Percentiles rank a stretch among this genome's conserved stretches.
Evolutionary conservation across 2,797 vertebrate genomes (phyloP).

Genomic region (Oreochromis mossambicus): DNA sequence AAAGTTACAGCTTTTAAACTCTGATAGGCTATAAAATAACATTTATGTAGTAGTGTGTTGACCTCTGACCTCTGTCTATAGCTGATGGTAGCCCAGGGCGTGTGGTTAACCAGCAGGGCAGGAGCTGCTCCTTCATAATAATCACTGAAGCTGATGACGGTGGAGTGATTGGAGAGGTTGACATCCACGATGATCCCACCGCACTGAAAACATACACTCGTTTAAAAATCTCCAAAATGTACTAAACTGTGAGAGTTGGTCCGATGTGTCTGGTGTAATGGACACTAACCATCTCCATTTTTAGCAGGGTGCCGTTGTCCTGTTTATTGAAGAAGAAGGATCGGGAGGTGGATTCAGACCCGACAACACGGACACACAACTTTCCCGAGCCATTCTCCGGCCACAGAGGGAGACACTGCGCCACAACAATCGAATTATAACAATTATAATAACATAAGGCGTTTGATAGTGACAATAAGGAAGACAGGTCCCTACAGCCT

Average conservation of each 20-base stretch:
- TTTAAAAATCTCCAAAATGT: neutral
- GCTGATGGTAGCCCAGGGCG: slow-evolving; percentile 75
- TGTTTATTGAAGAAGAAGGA: slow-evolving; percentile 86
- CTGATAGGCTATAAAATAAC: neutral
- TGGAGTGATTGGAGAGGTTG: slow-evolving; percentile 85
- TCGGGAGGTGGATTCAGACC: slow-evolving; percentile 81
- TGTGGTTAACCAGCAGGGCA: slow-evolving; percentile 91
- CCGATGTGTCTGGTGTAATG: neutral
- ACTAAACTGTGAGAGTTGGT: neutral
- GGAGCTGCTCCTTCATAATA: slow-evolving; percentile 93
- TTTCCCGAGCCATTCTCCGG: slow-evolving; percentile 83
- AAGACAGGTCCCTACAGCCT: rapidly evolving
- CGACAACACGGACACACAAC: slow-evolving; percentile 86
- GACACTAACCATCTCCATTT: slow-evolving; percentile 82
- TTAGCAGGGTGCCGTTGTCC: slow-evolving; percentile 90
- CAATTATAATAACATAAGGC: neutral
- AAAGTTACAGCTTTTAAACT: neutral
- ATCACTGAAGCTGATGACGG: slow-evolving; percentile 84
- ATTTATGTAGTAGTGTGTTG: neutral
- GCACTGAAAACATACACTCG: slow-evolving; percentile 63
- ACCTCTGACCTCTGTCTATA: slow-evolving; percentile 86
- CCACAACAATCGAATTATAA: neutral
- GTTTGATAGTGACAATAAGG: neutral
- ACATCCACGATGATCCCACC: slow-evolving; percentile 88
- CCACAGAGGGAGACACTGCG: slow-evolving; percentile 93